These are phyloP conservation scores for Pocillopora grandis DNA, from an alignment of 92 coral and sea anemone species.

Conservation along the genomic window DNA sequence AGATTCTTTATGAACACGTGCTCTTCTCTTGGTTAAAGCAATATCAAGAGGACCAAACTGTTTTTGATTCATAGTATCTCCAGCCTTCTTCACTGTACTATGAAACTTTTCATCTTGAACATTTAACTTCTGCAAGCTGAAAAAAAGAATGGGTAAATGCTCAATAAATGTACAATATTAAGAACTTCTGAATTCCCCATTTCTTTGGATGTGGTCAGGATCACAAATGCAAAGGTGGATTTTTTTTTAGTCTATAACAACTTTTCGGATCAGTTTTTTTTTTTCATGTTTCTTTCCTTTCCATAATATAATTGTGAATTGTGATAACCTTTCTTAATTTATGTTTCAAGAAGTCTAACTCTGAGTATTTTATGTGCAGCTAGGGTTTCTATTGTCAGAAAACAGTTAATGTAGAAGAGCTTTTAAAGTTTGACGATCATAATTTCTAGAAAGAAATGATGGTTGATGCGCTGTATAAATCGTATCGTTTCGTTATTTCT, in stretches of 20 bases:
- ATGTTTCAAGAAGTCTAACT: too few species aligned
- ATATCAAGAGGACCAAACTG: constrained; percentile 51
- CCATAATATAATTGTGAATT: too few species aligned
- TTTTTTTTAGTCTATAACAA: too few species aligned
- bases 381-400: background rate
- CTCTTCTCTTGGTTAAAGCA: constrained; percentile 8
- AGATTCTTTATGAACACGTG: background rate
- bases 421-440: background rate
- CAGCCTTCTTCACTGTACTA: background rate
- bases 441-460: constrained; percentile 41
- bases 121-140: constrained; percentile 38
- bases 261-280: too few species aligned
- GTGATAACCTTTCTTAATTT: too few species aligned
- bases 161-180: background rate
- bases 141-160: background rate
- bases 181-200: background rate
- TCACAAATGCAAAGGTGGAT: background rate
- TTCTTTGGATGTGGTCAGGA: background rate
- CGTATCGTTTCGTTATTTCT: constrained; percentile 46
- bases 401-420: background rate
- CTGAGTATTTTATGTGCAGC: too few species aligned
- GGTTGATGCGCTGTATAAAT: constrained; percentile 28
- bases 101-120: background rate
- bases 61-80: constrained; percentile 18
- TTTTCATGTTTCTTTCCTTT: too few species aligned